Evolutionary conservation across 2,797 vertebrate genomes (phyloP), one percentile per base, ranked within the genome.

Genomic region (Microctenopoma lineatum): DNA sequence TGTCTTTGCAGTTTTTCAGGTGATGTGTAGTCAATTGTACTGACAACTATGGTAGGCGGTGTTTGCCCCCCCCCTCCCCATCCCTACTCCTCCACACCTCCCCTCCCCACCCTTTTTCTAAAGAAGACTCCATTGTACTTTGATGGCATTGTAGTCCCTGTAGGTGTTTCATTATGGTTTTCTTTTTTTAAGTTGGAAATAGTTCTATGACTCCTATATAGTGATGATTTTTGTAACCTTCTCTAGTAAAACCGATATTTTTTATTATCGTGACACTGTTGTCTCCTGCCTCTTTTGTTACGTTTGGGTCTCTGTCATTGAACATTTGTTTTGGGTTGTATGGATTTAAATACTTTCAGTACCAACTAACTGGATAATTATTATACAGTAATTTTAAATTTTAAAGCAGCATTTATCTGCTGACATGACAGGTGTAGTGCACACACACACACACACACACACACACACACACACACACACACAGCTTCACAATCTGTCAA

Each of bases 211-310:
- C 91, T 94, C 92, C 92, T 94, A 89, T 93, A 91, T 93, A 92
- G 93, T 94, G 93, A 90, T 91, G 91, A 92, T 97, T 98, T 98
- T 99, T 99, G 97, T 99, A 98, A 97, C 96, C 95, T 97, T 97
- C 97, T 96, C 96, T 96, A 98, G 97, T 98, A 97, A 98, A 94
- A 98, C 96, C 95, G 95, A 97, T 97, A 97, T 98, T 98, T 98
- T 98, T 96, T 98, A 98, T 97, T 96, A 96, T 96, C 96, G 96
- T 96, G 96, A 96, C 94, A 93, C 92, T 82, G 89, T 94, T 94
- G 94, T 94, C 85, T 95, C 92, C 92, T 87, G 95, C 93, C 93
- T 96, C 94, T 60, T 93, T 91, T 42, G 88, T 89, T 61, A 66
- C 60, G 27, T 87, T 77, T 52, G 27, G 4, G 34, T 66, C 41